phyloP scores from a whole-genome alignment of 2,797 vertebrate genomes.

The Cossypha heuglini region DNA sequence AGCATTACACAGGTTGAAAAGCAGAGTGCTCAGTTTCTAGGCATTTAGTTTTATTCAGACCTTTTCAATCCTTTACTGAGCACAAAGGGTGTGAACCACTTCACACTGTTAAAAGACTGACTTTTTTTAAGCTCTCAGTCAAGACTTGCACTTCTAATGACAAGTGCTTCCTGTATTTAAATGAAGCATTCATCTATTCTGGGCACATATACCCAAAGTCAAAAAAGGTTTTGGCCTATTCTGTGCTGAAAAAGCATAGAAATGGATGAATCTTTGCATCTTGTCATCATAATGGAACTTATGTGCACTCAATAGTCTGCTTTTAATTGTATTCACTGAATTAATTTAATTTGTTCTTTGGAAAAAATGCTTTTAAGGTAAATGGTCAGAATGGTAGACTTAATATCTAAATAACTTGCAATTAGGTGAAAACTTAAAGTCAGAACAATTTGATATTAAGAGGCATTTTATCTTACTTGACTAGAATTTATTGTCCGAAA shows the following conservation, averaged over 20 bases:
- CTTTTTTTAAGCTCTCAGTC: neutral
- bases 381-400: neutral
- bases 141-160: conserved; percentile 19
- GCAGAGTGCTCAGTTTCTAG: neutral
- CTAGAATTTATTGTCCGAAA: neutral
- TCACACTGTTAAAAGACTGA: neutral
- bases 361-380: neutral
- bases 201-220: neutral
- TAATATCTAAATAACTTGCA: neutral
- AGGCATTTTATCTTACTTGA: neutral
- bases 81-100: neutral
- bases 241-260: neutral
- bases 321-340: neutral
- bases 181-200: conserved; percentile 42
- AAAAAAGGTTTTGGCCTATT: neutral
- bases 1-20: neutral
- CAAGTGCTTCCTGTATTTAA: conserved; percentile 46
- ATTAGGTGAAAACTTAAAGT: neutral
- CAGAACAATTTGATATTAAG: neutral
- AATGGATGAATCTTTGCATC: neutral
- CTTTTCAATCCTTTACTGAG: neutral
- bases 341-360: neutral
- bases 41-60: neutral
- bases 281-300: neutral
- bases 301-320: neutral